Evolutionary conservation across 2,797 vertebrate species (phyloP).

Genomic region (Bradypodion pumilum): DNA sequence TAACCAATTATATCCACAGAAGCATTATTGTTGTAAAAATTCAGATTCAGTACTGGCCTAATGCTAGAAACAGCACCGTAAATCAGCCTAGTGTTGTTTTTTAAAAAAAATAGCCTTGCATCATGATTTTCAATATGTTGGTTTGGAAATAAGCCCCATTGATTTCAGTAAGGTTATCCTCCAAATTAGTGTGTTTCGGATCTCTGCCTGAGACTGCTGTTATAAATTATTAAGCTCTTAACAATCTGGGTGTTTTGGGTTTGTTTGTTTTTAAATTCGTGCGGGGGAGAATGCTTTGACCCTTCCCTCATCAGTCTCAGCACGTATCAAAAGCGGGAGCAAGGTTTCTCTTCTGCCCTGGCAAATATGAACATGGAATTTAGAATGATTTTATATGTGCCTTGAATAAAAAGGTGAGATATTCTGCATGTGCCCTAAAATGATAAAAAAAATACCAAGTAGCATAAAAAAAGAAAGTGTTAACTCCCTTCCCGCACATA

Average conservation of each 20-base stretch:
- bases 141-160: slow-evolving; percentile 6
- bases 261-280: no score
- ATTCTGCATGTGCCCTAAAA: neutral
- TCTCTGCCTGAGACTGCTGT: neutral
- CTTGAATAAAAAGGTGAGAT: neutral
- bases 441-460: slow-evolving; percentile 11
- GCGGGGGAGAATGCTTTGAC: no score
- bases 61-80: slow-evolving; percentile 4
- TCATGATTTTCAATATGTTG: neutral
- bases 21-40: slow-evolving; percentile 7
- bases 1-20: neutral
- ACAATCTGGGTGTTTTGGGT: neutral
- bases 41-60: slow-evolving; percentile 8
- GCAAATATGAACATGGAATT: neutral
- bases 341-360: neutral
- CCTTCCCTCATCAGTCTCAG: neutral
- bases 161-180: neutral
- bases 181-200: neutral
- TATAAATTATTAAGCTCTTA: neutral
- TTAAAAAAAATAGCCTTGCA: neutral
- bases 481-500: no score
- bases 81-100: neutral
- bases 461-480: slow-evolving; percentile 21
- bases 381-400: neutral
- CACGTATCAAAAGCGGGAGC: neutral